A percentile compares a stretch with the other conserved stretches of the same genome.
These are phyloP conservation scores for Mandrillus leucophaeus DNA, from an alignment of 2,113 vertebrate genomes.

Conservation along the genomic window DNA sequence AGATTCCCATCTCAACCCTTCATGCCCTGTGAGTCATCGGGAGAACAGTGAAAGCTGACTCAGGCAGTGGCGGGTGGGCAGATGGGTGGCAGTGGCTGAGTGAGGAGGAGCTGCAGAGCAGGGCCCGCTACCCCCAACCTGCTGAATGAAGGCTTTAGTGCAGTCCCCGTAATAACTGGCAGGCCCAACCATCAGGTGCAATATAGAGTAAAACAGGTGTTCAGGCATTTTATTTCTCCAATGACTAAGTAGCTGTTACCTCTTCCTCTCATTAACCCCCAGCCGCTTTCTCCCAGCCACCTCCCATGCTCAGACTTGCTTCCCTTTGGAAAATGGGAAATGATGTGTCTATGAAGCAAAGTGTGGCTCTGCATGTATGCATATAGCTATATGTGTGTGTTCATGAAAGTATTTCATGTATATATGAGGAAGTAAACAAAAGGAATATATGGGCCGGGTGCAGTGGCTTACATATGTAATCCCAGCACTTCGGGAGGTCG, in stretches of 20 bases:
- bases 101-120: constrained; percentile 68
- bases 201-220: constrained; percentile 79
- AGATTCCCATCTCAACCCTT: background rate
- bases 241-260: constrained; percentile 79
- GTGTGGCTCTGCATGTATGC: background rate
- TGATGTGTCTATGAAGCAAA: constrained; percentile 68
- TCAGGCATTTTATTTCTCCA: constrained; percentile 79
- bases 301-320: constrained; percentile 18
- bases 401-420: background rate
- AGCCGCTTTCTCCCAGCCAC: constrained; percentile 51
- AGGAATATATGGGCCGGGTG: no score
- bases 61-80: background rate
- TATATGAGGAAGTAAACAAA: background rate
- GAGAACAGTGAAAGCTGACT: constrained; percentile 34
- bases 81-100: background rate
- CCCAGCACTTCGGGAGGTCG: no score
- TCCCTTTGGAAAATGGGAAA: constrained; percentile 81
- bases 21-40: background rate
- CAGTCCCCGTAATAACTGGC: constrained; percentile 80
- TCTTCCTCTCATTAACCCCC: constrained; percentile 65
- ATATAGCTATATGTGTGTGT: background rate
- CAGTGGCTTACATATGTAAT: no score
- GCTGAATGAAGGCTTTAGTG: constrained; percentile 79
- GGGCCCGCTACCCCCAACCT: constrained; percentile 58
- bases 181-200: constrained; percentile 81